Conservation (phyloP, 2,113 vertebrate species). For the Sapayoa aenigma region DNA sequence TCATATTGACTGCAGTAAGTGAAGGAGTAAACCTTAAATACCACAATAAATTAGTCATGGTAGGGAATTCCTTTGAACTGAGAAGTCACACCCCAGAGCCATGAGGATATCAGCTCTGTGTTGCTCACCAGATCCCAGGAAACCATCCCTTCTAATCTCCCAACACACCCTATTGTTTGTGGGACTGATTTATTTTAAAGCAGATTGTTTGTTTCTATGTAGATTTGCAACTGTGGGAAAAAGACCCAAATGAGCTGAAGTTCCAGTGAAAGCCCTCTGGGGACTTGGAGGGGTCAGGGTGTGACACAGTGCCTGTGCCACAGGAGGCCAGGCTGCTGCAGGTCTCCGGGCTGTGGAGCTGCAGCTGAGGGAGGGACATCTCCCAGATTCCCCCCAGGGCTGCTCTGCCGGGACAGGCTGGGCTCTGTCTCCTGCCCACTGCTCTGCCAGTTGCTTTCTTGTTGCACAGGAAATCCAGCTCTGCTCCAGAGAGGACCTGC, state of each 20-base stretch:
- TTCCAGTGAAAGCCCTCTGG: background rate
- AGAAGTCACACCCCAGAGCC: conserved; percentile 13
- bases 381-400: background rate
- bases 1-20: background rate
- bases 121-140: background rate
- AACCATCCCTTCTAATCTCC: background rate
- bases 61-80: conserved; percentile 52
- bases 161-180: conserved; percentile 12
- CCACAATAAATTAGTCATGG: conserved; percentile 18
- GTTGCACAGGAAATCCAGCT: background rate
- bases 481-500: background rate
- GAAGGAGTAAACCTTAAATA: background rate
- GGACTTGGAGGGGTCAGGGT: background rate
- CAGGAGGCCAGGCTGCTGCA: background rate
- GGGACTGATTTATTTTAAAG: conserved; percentile 19
- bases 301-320: background rate
- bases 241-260: background rate
- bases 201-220: conserved; percentile 29
- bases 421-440: background rate
- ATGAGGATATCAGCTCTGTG: background rate
- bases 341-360: background rate
- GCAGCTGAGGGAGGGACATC: background rate
- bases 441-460: background rate
- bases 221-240: conserved; percentile 28
- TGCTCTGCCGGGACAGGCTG: background rate